A percentile compares a stretch with the other conserved stretches of the same genome.
Evolutionary conservation across 2,797 vertebrate species (phyloP).

Genomic region (Lophius americanus): DNA sequence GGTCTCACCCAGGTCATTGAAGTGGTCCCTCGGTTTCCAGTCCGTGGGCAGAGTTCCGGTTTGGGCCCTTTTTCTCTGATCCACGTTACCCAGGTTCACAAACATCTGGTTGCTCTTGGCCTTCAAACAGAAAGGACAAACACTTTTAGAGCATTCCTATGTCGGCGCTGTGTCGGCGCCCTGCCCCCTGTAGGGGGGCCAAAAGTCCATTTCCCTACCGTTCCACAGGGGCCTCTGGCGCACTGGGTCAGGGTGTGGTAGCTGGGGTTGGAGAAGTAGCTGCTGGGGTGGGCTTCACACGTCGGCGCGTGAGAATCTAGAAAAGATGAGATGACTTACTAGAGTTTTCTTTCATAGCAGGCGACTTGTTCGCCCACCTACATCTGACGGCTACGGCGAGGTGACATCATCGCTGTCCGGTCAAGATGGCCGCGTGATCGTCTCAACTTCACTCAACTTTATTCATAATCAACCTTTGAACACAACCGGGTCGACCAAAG

Average conservation of each 20-base stretch:
- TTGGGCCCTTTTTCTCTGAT: conserved; percentile 84
- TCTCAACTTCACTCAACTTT: too few species aligned
- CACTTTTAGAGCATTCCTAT: neutral
- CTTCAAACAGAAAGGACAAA: conserved; percentile 60
- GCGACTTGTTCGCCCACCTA: too few species aligned
- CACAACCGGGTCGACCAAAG: too few species aligned
- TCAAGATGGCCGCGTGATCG: too few species aligned
- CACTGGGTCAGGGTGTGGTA: conserved; percentile 94
- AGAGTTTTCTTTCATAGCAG: too few species aligned
- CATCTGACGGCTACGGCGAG: too few species aligned
- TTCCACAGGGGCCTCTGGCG: conserved; percentile 81
- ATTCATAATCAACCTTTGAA: too few species aligned
- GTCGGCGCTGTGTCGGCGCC: too few species aligned
- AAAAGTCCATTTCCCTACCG: conserved; percentile 74
- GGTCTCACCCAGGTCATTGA: conserved; percentile 89
- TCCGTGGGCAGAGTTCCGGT: conserved; percentile 90
- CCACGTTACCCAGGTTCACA: conserved; percentile 87
- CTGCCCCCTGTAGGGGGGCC: neutral
- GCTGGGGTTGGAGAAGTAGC: conserved; percentile 97
- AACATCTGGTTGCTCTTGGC: conserved; percentile 88
- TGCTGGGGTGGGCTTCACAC: conserved; percentile 84
- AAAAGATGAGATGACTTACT: neutral
- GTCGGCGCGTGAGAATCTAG: conserved; percentile 86
- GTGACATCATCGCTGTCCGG: too few species aligned
- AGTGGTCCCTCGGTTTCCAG: conserved; percentile 93